Evolutionary conservation across 2,113 vertebrate species (phyloP).

Genomic region (Scophthalmus maximus): DNA sequence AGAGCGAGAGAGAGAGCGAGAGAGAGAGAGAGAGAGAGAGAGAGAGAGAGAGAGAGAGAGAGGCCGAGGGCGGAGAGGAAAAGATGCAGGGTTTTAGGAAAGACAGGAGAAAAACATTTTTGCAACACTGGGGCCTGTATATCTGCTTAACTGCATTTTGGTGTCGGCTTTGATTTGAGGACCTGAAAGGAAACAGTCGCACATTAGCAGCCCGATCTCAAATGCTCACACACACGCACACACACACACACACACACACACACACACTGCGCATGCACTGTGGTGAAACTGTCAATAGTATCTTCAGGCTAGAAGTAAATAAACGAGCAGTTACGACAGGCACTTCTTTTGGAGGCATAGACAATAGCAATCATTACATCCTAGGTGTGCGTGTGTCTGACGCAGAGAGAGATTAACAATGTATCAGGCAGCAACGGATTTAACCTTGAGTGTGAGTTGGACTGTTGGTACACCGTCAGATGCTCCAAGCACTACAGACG

Average conservation of each 20-base stretch:
- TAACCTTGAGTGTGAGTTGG: constrained; percentile 65
- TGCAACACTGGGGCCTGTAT: constrained; percentile 17
- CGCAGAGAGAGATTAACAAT: neutral
- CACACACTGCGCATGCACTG: constrained; percentile 14
- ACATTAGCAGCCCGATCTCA: constrained; percentile 31
- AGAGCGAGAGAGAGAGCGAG: constrained; percentile 31
- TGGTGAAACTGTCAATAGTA: constrained; percentile 51
- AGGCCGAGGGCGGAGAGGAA: constrained; percentile 26
- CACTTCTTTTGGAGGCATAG: neutral
- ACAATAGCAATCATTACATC: constrained; percentile 2
- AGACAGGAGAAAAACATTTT: constrained; percentile 33
- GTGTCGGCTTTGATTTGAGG: constrained; percentile 32
- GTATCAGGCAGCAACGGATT: constrained; percentile 15
- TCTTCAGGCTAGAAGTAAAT: constrained; percentile 49
- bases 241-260: neutral
- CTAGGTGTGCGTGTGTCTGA: neutral
- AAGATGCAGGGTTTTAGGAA: constrained; percentile 41
- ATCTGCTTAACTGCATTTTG: constrained; percentile 29
- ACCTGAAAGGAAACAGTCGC: constrained; percentile 36
- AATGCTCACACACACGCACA: neutral
- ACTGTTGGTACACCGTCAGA: constrained; percentile 47
- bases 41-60: constrained; percentile 40
- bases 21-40: constrained; percentile 28
- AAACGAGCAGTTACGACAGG: constrained; percentile 32
- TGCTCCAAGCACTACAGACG: constrained; percentile 47